phyloP scores from a whole-genome alignment of 2,797 vertebrate species.

The Etheostoma perlongum region DNA sequence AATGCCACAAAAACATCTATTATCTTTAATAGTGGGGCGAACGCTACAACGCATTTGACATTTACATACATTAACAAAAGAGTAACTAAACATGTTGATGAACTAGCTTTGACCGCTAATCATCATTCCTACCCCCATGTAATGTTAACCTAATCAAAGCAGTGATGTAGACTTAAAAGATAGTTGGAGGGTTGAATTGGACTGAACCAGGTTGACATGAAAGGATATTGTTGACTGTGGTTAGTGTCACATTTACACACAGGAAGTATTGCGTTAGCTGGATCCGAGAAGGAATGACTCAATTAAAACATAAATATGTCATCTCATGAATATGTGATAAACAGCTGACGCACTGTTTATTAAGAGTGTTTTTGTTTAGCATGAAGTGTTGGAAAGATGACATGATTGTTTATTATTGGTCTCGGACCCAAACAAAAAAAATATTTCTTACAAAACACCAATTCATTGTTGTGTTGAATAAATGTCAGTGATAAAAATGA shows the following conservation, averaged over 20 bases:
- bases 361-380: background rate
- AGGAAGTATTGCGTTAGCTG: slow-evolving; percentile 13
- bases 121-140: background rate
- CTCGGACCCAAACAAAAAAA: background rate
- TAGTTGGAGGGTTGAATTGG: background rate
- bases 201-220: background rate
- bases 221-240: background rate
- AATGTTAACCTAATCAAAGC: background rate
- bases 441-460: background rate
- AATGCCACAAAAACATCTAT: background rate
- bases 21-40: background rate
- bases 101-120: background rate
- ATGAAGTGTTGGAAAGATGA: background rate
- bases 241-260: slow-evolving; percentile 21
- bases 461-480: background rate
- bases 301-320: background rate
- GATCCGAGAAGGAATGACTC: slow-evolving; percentile 10
- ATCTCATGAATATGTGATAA: background rate
- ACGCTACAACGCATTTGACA: background rate
- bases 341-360: background rate
- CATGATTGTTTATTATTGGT: background rate
- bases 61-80: background rate
- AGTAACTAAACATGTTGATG: background rate
- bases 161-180: background rate
- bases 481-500: background rate